Conservation (phyloP, 2,113 vertebrate species). For the Oreocharis arfaki region DNA sequence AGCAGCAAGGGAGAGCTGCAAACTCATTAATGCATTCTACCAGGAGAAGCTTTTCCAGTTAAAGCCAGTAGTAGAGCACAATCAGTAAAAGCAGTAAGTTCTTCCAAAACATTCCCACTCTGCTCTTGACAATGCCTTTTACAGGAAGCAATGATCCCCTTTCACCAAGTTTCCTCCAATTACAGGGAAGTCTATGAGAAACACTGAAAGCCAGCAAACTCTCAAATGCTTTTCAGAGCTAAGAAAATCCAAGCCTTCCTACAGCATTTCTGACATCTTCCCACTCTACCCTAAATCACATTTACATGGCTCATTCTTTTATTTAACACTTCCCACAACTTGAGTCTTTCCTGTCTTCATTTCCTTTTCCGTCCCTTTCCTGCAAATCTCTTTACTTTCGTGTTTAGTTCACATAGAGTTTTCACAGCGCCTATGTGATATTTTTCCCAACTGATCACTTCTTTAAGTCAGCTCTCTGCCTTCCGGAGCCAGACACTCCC, state of each 20-base stretch:
- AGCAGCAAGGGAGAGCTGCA: background rate
- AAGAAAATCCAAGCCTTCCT: conserved; percentile 33
- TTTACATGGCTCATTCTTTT: conserved; percentile 8
- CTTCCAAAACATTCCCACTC: background rate
- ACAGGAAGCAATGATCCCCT: background rate
- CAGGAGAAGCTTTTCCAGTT: background rate
- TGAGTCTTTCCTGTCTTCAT: conserved; percentile 3
- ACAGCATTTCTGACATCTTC: conserved; percentile 31
- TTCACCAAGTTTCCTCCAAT: background rate
- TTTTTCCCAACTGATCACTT: background rate
- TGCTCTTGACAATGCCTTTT: background rate
- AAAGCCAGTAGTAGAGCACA: background rate
- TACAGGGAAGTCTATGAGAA: background rate
- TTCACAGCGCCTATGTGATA: background rate
- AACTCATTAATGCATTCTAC: background rate
- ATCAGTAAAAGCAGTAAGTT: background rate
- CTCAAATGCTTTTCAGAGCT: background rate
- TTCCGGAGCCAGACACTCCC: background rate
- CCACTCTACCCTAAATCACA: conserved; percentile 30
- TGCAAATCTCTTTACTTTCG: background rate
- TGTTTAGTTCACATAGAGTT: background rate
- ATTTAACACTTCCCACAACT: conserved; percentile 45
- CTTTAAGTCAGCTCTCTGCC: background rate
- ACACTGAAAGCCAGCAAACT: background rate
- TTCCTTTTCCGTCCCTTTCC: conserved; percentile 9